Conservation (phyloP, 2,888 invertebrate genomes). For the Spicauda simplicius region DNA sequence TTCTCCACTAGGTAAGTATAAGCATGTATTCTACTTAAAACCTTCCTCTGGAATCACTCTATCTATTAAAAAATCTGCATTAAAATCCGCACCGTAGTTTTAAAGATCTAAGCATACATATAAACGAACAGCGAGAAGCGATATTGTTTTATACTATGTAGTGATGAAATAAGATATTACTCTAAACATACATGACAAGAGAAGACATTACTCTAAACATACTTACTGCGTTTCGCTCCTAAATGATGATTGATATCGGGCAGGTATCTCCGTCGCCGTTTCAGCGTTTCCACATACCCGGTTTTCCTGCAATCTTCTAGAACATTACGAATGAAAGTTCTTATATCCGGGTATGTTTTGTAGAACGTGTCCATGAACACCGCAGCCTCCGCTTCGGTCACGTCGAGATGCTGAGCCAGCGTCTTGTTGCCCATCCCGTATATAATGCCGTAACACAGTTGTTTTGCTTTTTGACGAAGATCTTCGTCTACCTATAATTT, state of each 20-base stretch:
- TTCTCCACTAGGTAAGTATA: no score
- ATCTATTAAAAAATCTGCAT: no score
- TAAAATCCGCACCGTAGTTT: no score
- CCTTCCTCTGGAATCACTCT: no score
- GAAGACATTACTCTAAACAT: not conserved
- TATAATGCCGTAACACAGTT: conserved; percentile 97
- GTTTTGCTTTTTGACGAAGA: conserved; percentile 94
- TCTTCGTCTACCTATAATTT: conserved; percentile 88
- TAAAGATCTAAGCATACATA: no score
- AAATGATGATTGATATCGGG: conserved; percentile 89
- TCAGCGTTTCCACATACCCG: conserved; percentile 94
- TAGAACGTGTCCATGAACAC: conserved; percentile 93
- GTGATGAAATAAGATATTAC: no score
- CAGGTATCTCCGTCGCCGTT: conserved; percentile 91
- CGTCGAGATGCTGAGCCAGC: conserved; percentile 91
- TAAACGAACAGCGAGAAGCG: no score
- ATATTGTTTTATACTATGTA: no score
- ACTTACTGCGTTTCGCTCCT: conserved; percentile 85
- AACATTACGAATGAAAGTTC: conserved; percentile 79
- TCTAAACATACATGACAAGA: no score
- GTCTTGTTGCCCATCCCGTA: conserved; percentile 97
- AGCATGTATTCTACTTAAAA: no score
- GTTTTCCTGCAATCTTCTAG: conserved; percentile 87
- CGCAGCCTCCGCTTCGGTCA: conserved; percentile 91
- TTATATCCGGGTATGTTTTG: conserved; percentile 89